These are phyloP conservation scores for Eremobia ochroleuca DNA, from an alignment of 2,888 invertebrate genomes.

Conservation along the genomic window DNA sequence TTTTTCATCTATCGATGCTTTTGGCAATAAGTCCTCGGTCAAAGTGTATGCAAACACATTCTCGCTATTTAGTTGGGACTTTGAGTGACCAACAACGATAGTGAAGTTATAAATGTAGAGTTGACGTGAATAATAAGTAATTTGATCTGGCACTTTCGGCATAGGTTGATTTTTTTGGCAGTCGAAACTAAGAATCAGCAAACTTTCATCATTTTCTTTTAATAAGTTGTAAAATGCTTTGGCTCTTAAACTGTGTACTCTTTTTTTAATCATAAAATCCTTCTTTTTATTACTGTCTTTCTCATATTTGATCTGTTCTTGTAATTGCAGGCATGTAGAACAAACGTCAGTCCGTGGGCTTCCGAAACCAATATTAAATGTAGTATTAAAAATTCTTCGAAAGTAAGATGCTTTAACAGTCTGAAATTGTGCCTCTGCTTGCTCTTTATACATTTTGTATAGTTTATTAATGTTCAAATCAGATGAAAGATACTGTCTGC, in stretches of 20 bases:
- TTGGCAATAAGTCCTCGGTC: no score
- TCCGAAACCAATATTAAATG: constrained; percentile 65
- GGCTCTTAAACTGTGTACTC: constrained; percentile 55
- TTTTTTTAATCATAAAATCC: constrained; percentile 59
- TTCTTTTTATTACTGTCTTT: constrained; percentile 57
- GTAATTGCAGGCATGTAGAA: constrained; percentile 55
- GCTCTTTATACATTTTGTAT: no score
- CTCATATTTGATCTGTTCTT: constrained; percentile 19
- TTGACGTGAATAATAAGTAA: no score
- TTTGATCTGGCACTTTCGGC: constrained; percentile 53
- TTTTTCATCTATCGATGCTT: constrained; percentile 31
- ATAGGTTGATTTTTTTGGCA: constrained; percentile 59
- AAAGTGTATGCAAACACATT: no score
- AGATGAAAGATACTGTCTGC: no score
- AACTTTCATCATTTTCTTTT: constrained; percentile 52
- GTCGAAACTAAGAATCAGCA: constrained; percentile 59
- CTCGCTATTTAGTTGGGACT: no score
- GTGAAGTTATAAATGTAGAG: constrained; percentile 39
- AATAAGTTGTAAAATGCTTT: constrained; percentile 65
- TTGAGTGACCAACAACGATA: constrained; percentile 18
- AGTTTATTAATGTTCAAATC: no score
- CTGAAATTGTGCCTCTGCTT: no score
- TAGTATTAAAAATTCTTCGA: constrained; percentile 61
- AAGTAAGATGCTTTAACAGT: constrained; percentile 52
- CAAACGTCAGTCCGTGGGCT: constrained; percentile 63